Conservation (phyloP, 2,113 vertebrate species). For the Tyrannus savana region DNA sequence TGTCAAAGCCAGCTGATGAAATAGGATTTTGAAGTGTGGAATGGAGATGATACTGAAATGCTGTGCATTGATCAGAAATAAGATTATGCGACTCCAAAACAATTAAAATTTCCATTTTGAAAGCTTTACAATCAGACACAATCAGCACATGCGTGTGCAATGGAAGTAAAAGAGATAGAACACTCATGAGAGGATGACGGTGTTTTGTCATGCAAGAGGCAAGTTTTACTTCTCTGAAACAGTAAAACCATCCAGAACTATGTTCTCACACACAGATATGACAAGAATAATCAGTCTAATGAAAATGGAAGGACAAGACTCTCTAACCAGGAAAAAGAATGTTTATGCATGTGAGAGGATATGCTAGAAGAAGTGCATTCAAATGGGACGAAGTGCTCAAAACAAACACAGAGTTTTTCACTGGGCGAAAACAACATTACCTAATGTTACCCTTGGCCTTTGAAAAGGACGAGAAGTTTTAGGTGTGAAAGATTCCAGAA, state of each 20-base stretch:
- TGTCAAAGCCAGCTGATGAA: conserved; percentile 45
- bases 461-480: conserved; percentile 77
- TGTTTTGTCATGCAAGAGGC: conserved; percentile 46
- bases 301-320: background rate
- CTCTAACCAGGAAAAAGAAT: conserved; percentile 24
- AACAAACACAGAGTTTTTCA: conserved; percentile 60
- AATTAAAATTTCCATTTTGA: background rate
- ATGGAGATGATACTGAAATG: conserved; percentile 1
- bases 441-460: conserved; percentile 79
- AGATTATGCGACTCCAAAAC: background rate
- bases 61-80: background rate
- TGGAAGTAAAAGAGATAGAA: background rate
- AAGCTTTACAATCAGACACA: background rate
- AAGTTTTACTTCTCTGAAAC: conserved; percentile 14
- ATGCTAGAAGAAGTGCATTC: conserved; percentile 59
- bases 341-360: conserved; percentile 53
- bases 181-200: background rate
- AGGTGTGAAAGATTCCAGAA: conserved; percentile 77
- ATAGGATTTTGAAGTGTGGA: background rate
- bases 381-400: conserved; percentile 56
- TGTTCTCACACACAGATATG: background rate
- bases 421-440: conserved; percentile 75
- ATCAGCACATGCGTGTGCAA: background rate
- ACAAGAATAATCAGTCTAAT: background rate
- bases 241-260: conserved; percentile 10